Percentiles rank a stretch among this genome's conserved stretches.
Conservation (phyloP, 1,140 invertebrate species). For the Drosophila arawakana region DNA sequence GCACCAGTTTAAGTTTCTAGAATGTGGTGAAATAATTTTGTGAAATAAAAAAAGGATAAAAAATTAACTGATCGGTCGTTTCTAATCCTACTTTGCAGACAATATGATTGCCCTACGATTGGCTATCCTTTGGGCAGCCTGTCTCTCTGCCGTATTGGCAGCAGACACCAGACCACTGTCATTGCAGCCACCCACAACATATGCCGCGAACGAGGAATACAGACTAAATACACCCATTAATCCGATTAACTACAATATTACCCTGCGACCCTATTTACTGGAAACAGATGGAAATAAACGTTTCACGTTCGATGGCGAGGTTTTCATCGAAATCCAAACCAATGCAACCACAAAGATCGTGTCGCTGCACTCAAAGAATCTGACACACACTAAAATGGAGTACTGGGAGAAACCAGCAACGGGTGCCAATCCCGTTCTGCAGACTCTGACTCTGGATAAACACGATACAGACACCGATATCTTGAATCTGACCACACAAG, state of each 20-base stretch:
- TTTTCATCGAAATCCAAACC: slow-evolving; percentile 85
- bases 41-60: not conserved
- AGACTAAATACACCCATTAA: slow-evolving; percentile 53
- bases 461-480: slow-evolving; percentile 51
- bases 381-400: slow-evolving; percentile 84
- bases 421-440: not conserved
- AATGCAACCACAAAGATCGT: slow-evolving; percentile 80
- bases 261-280: slow-evolving; percentile 86
- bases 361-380: slow-evolving; percentile 88
- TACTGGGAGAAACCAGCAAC: slow-evolving; percentile 56
- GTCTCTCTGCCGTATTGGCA: slow-evolving; percentile 43
- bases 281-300: slow-evolving; percentile 85
- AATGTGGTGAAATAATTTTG: slow-evolving; percentile 41
- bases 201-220: slow-evolving; percentile 50
- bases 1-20: slow-evolving; percentile 3
- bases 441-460: not conserved
- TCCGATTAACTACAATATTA: slow-evolving; percentile 88
- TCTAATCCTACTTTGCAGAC: slow-evolving; percentile 19
- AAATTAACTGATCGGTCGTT: not conserved
- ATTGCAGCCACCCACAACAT: slow-evolving; percentile 32
- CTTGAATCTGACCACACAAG: slow-evolving; percentile 75
- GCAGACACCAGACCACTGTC: slow-evolving; percentile 32
- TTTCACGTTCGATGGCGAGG: slow-evolving; percentile 88
- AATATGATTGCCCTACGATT: slow-evolving; percentile 56
- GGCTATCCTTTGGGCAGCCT: slow-evolving; percentile 54